Evolutionary conservation across 2,888 invertebrate genomes (phyloP), one percentile per base, ranked within the genome.

Genomic region (Lasius fuliginosus): DNA sequence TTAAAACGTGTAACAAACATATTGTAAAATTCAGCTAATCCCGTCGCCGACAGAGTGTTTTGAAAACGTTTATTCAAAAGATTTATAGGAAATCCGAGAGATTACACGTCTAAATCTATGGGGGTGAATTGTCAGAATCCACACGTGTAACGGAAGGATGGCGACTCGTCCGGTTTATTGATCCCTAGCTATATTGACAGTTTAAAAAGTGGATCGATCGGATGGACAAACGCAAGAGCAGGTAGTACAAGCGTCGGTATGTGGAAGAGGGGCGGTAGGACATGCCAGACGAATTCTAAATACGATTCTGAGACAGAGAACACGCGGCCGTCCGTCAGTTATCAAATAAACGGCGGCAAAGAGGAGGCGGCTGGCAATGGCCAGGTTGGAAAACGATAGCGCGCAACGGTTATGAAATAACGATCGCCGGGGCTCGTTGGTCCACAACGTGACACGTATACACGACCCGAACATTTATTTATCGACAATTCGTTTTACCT

Each of bases 401-500:
- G 82, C 82, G 76, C 60, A 64, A 62, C 69, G 36, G 75, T 84
- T 87, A 90, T 90, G 89, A 86, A 90, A 90, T 90, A 90, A 90
- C 90, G 90, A 90, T 90, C 89, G 85, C 60, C 76, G 58, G 77
- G 46, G 79, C 87, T 83, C 83, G 74, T 87, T 86, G 85, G 83
- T 65, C 84, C 87, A 86, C 81, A 85, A 86, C 83, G 69, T 90
- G 88, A 90, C 89, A 90, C 88, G 88, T 86, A 89, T 88, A 90
- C 86, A 82, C 86, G 85, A 84, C 36, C 84, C 85, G 87, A 90
- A 87, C 92, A 87, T 87, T 91, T 92, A 91, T 92, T 92, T 92
- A 92, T 92, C 88, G 90, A 92, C 89, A 81, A 89, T 89, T 89
- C 88, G 89, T 89, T 92, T 88, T 87, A 86, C 85, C 88, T 68